Conservation (phyloP, 2,888 invertebrate species). For the Lasius platythorax region DNA sequence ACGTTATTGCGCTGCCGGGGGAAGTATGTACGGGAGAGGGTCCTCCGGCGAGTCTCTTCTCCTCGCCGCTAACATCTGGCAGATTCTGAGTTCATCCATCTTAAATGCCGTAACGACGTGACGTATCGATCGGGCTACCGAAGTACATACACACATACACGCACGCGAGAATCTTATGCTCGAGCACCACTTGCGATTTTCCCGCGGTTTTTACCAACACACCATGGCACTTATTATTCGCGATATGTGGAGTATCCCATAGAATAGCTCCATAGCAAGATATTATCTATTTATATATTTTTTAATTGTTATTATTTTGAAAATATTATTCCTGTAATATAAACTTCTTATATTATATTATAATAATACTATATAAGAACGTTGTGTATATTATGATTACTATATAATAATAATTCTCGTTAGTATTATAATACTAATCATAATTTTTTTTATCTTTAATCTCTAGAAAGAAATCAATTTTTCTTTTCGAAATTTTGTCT, state of each 20-base stretch:
- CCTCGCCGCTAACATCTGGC: conserved; percentile 68
- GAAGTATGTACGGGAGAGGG: conserved; percentile 58
- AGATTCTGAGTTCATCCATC: conserved; percentile 65
- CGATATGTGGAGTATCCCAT: neutral
- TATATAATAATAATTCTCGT: neutral
- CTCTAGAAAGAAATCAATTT: neutral
- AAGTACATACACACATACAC: neutral
- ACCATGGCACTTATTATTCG: neutral
- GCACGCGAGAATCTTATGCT: neutral
- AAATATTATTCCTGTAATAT: neutral
- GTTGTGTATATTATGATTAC: too few species aligned
- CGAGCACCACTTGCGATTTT: neutral
- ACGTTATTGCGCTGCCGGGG: conserved; percentile 67
- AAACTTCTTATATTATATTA: too few species aligned
- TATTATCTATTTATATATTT: conserved; percentile 1
- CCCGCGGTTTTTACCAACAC: neutral
- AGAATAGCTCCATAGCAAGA: neutral
- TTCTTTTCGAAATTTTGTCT: neutral
- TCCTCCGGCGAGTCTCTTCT: conserved; percentile 19
- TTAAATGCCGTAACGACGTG: conserved; percentile 47
- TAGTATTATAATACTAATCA: neutral
- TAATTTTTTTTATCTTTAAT: neutral
- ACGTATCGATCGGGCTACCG: conserved; percentile 37
- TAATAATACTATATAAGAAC: too few species aligned
- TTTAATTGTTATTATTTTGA: neutral